Evolutionary conservation across 2,888 invertebrate genomes (phyloP).

Genomic region (Polydrusus cervinus): DNA sequence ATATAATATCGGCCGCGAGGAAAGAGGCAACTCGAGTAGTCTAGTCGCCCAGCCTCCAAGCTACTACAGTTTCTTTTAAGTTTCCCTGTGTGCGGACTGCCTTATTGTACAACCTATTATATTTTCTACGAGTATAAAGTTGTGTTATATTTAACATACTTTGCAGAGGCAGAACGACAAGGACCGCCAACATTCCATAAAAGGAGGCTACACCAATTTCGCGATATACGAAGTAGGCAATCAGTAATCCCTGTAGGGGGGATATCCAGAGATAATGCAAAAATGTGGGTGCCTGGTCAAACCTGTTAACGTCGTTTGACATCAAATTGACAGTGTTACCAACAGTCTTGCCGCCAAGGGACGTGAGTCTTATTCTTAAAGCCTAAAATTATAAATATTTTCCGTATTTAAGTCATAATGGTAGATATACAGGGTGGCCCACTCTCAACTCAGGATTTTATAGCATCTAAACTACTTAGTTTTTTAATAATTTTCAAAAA

Average conservation of each 20-base stretch:
- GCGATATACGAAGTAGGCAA: constrained; percentile 74
- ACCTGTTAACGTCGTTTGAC: constrained; percentile 84
- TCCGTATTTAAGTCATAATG: too few relatives aligned
- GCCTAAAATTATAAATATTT: constrained; percentile 73
- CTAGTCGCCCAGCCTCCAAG: too few relatives aligned
- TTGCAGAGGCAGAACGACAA: constrained; percentile 78
- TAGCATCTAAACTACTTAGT: too few relatives aligned
- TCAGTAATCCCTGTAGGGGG: constrained; percentile 78
- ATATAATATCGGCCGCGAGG: too few relatives aligned
- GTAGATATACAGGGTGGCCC: too few relatives aligned
- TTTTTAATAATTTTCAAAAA: too few relatives aligned
- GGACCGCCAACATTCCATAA: constrained; percentile 73
- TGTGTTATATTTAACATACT: constrained; percentile 64
- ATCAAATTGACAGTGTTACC: constrained; percentile 80
- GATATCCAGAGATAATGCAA: constrained; percentile 84
- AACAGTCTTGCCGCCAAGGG: constrained; percentile 80
- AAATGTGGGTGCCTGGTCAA: constrained; percentile 80
- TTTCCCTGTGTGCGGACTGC: too few relatives aligned
- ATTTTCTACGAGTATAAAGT: too few relatives aligned
- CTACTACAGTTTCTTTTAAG: too few relatives aligned
- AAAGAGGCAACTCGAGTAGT: too few relatives aligned
- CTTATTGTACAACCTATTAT: too few relatives aligned
- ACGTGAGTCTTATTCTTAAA: constrained; percentile 81
- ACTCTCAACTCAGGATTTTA: too few relatives aligned
- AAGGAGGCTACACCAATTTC: constrained; percentile 71